A percentile compares a stretch with the other conserved stretches of the same genome.
Evolutionary conservation across 2,888 invertebrate species (phyloP).

Genomic region (Drosophila flavopinicola): DNA sequence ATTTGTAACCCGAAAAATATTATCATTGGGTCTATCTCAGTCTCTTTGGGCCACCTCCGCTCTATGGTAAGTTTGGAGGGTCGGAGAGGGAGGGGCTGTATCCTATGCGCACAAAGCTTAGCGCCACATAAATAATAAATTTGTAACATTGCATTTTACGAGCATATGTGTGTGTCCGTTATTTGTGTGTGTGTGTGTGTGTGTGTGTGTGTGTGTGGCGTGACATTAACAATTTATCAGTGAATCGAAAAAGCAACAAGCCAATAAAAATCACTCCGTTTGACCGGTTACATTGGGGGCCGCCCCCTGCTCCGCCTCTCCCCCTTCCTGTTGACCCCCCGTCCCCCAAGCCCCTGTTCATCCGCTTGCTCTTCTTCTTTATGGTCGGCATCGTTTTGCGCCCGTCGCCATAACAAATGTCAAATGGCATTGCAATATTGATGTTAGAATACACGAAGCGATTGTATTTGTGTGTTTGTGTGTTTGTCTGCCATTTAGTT

Average conservation of each 20-base stretch:
- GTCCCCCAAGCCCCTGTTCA: not conserved
- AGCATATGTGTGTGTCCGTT: conserved; percentile 40
- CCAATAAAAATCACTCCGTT: conserved; percentile 79
- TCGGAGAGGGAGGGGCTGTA: not conserved
- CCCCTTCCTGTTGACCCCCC: not conserved
- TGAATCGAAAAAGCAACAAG: conserved; percentile 77
- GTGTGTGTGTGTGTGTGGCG: conserved; percentile 42
- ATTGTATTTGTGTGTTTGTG: conserved; percentile 30
- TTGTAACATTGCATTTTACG: conserved; percentile 72
- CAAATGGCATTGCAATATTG: conserved; percentile 72
- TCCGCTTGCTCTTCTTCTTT: conserved; percentile 27
- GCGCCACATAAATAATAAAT: conserved; percentile 77
- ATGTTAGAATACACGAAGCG: conserved; percentile 64
- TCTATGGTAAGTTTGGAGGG: conserved; percentile 2
- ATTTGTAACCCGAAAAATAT: conserved; percentile 47
- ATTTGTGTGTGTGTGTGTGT: conserved; percentile 14
- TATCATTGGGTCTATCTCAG: conserved; percentile 30
- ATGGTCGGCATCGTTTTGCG: conserved; percentile 48
- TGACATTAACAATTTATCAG: conserved; percentile 78
- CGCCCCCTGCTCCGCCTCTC: conserved; percentile 3
- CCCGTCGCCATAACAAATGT: conserved; percentile 56
- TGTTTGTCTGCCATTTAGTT: conserved; percentile 24
- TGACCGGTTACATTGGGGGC: conserved; percentile 71
- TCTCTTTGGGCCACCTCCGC: conserved; percentile 5
- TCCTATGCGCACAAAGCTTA: conserved; percentile 66